Conservation (phyloP, 2,888 invertebrate species). For the Nematopogon swammerdamellus region DNA sequence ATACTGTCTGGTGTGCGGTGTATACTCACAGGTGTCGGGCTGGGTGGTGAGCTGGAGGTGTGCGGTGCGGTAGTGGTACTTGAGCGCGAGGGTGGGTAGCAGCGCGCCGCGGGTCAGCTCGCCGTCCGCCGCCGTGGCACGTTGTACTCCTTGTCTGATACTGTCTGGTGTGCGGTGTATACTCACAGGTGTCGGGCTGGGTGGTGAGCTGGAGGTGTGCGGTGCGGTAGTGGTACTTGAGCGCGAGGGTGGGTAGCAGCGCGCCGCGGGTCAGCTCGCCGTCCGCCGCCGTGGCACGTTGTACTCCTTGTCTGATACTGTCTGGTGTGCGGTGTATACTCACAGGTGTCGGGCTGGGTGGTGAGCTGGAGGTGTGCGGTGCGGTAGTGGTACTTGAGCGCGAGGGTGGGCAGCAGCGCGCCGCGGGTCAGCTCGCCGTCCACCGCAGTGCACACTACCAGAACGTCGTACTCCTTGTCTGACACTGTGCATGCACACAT, state of each 20-base stretch:
- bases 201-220: no score
- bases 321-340: no score
- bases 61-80: constrained; percentile 63
- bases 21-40: constrained; percentile 54
- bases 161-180: no score
- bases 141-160: constrained; percentile 56
- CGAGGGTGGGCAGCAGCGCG: constrained; percentile 59
- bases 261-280: no score
- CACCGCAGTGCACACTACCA: constrained; percentile 60
- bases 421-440: constrained; percentile 62
- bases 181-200: no score
- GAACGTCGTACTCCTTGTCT: constrained; percentile 59
- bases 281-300: no score
- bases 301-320: no score
- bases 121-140: constrained; percentile 62
- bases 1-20: no score
- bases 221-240: constrained; percentile 63
- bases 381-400: constrained; percentile 62
- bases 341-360: constrained; percentile 50
- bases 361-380: constrained; percentile 54
- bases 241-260: constrained; percentile 61
- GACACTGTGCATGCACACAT: constrained; percentile 22
- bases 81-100: constrained; percentile 59
- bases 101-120: constrained; percentile 61
- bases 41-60: constrained; percentile 49